Evolutionary conservation across 2,888 invertebrate genomes (phyloP), one percentile per base, ranked within the genome.

Genomic region (Euclidia mi): DNA sequence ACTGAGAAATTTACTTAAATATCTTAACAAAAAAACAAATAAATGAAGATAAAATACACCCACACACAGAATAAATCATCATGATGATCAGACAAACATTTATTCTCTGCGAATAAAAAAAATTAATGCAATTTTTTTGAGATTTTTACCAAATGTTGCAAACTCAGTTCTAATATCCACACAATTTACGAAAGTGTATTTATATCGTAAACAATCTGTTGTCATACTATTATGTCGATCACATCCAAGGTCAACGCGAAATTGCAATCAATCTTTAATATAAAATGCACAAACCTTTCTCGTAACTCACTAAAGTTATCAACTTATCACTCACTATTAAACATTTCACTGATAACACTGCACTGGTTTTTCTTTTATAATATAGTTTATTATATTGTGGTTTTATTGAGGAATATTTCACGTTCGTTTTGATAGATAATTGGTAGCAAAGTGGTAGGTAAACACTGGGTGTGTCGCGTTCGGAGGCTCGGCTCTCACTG

Each of bases 401-500:
- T 17, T 38, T 12, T 17, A 18, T 11, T 10, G 7, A 18, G 28
- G 10, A 29, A 15, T 20, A 15, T 6, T 2, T 29, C 1, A 40
- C 47, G 47, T 48, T 40, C 12, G 31, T 15, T 38, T 29, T 48
- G 38, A 18, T 12, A 14, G 20, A n/a, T 32, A 18, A 17, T 38
- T 7, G n/a, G n/a, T n/a, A n/a, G n/a, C n/a, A n/a, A 18, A 18
- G 18, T 6, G 14, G 31, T 48, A 40, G 40, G 31, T 40, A 48
- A 48, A 40, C 14, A 41, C 3, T 12, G 14, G 35, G 35, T 20
- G 25, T 20, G 28, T 41, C 14, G 28, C 3, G 31, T 10, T 45
- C 7, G 12, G 28, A 14, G 29, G 14, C 38, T n/a, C 38, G 12
- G 17, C 35, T 20, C 15, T 15, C 7, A 12, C 29, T 32, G 40